phyloP scores from a whole-genome alignment of 2,888 invertebrate species.

The Aquatica leii region DNA sequence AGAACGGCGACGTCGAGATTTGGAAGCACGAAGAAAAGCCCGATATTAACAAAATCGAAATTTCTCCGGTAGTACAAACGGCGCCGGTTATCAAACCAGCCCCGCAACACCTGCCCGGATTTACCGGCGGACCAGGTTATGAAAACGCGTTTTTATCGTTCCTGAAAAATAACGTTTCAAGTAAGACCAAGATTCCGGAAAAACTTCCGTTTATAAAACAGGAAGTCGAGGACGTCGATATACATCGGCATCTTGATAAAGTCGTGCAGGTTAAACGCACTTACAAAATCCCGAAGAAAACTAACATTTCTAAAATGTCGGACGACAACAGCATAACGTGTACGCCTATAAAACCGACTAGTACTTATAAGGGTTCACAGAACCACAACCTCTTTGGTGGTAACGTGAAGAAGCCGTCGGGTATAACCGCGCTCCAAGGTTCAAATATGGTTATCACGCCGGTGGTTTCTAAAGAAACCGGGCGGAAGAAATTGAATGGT shows the following conservation, averaged over 20 bases:
- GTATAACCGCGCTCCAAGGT: not conserved
- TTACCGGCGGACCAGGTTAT: constrained; percentile 12
- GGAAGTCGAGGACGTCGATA: not conserved
- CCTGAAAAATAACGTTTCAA: not conserved
- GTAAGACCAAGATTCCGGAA: not conserved
- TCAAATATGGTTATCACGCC: constrained; percentile 5
- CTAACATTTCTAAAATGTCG: not conserved
- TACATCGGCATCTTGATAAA: not conserved
- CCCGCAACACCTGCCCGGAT: not conserved
- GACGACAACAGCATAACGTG: not conserved
- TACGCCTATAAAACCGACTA: not conserved
- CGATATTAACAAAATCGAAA: constrained; percentile 8
- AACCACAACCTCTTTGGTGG: not conserved
- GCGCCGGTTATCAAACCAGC: not conserved
- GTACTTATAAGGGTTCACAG: not conserved
- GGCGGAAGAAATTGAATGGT: not conserved
- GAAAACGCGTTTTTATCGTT: constrained; percentile 29
- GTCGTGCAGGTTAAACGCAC: constrained; percentile 16
- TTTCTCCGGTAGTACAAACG: constrained; percentile 5
- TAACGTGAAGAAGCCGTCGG: too few relatives aligned
- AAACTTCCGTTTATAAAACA: not conserved
- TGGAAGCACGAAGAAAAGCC: constrained; percentile 19
- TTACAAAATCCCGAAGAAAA: constrained; percentile 14
- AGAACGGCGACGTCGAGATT: constrained; percentile 18
- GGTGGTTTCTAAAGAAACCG: not conserved